Percentiles rank a stretch among this genome's conserved stretches.
Evolutionary conservation across 2,888 invertebrate genomes (phyloP).

Genomic region (Mesochorus sp.): DNA sequence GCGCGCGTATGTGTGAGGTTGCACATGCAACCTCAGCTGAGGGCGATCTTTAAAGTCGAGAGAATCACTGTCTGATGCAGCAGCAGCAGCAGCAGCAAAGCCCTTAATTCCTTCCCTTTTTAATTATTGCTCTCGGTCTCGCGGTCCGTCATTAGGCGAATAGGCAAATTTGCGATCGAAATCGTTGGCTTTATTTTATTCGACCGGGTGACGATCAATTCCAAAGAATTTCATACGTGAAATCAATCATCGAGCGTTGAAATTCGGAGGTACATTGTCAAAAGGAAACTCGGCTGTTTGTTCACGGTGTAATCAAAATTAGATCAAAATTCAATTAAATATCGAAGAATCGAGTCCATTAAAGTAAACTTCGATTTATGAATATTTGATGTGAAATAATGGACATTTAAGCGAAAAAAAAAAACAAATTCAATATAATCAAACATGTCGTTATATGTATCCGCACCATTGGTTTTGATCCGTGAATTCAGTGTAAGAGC

Average conservation of each 20-base stretch:
- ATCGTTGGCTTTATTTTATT: background rate
- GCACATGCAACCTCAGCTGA: background rate
- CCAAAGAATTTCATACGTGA: no score
- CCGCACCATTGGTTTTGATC: slow-evolving; percentile 74
- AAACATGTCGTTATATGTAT: slow-evolving; percentile 11
- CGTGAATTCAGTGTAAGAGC: slow-evolving; percentile 64
- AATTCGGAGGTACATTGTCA: no score
- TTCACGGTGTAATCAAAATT: no score
- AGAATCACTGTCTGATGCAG: slow-evolving; percentile 14
- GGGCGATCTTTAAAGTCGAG: slow-evolving; percentile 24
- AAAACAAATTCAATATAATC: background rate
- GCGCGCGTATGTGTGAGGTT: background rate
- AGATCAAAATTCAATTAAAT: slow-evolving; percentile 2
- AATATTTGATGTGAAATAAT: no score
- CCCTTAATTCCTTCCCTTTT: slow-evolving; percentile 24
- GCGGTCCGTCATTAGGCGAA: slow-evolving; percentile 50
- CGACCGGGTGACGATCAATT: no score
- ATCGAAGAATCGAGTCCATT: background rate
- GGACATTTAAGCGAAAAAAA: background rate
- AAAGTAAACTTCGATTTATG: no score
- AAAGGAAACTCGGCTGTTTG: no score
- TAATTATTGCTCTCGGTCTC: slow-evolving; percentile 60
- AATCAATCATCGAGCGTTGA: background rate
- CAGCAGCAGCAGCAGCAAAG: no score
- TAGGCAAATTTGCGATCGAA: slow-evolving; percentile 11